Base-by-base conservation (phyloP, 2,797 vertebrate genomes). In the Salarias fasciatus region DNA sequence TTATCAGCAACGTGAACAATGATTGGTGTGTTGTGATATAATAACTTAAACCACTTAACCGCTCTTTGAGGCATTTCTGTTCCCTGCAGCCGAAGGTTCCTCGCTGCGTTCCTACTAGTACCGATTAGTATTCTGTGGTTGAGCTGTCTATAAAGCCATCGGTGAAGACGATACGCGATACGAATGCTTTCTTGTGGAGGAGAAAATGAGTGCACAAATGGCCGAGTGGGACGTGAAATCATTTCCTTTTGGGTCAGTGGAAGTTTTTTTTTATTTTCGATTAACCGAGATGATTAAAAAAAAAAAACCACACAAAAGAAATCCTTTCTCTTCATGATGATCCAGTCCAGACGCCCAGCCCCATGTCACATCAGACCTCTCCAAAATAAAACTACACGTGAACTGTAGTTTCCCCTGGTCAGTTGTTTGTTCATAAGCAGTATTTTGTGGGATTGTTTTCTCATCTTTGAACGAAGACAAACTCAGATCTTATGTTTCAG, bases 1-100 rank as follows among this genome's bases (percentile, higher is more conserved):
- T 86, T 80, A 84, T 79, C 70, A 66, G 82, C 65, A 75, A 76
- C 43, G 86, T 84, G 68, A 82, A 79, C 85, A 83, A 77, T 83
- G 71, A 71, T 87, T 35, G 58, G 68, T 84, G 89, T 92, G 53
- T 87, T 80, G 88, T 87, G 82, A 73, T 79, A 76, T 85, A 77
- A 82, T 83, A 81, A 83, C 62, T 75, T 67, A 36, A 79, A 79
- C 61, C 73, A 77, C 37, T 67, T 62, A 64, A 63, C 55, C 63
- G 66, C 63, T 76, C 60, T 46, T 40, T 29, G 58, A 64, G 52
- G 72, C 61, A 69, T 53, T 79, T 72, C 63, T 35, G 33, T 6
- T 47, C 38, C 69, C 72, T 81, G 72, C 78, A 71, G 76, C 67
- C 33, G 54, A 53, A 69, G 55, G 13, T 51, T 55, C 18, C 12